A percentile compares a stretch with the other conserved stretches of the same genome.
phyloP scores from a whole-genome alignment of 1,140 invertebrate species.

The Antheraea mylitta region DNA sequence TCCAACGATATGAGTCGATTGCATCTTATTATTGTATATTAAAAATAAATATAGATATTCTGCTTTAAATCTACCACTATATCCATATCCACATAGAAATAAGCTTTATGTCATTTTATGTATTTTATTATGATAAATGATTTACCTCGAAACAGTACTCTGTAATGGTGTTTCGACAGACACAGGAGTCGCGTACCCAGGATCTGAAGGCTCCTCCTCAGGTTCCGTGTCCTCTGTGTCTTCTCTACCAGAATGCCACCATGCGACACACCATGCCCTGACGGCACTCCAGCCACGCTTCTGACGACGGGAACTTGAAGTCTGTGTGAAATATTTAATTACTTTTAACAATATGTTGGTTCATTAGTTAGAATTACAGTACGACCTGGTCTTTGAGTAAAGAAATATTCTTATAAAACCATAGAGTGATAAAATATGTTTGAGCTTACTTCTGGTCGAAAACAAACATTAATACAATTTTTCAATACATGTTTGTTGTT shows the following conservation, averaged over 20 bases:
- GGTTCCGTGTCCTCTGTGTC: slow-evolving; percentile 88
- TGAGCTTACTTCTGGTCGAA: no score
- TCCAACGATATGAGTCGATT: no score
- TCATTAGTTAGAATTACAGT: no score
- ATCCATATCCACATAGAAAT: no score
- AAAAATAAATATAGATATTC: no score
- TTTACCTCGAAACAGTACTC: slow-evolving; percentile 87
- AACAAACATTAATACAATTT: background rate
- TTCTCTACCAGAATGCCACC: slow-evolving; percentile 91
- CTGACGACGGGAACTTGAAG: slow-evolving; percentile 32
- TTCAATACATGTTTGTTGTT: background rate
- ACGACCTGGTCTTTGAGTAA: no score
- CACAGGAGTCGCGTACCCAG: slow-evolving; percentile 89
- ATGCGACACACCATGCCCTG: slow-evolving; percentile 89
- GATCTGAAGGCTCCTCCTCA: slow-evolving; percentile 84
- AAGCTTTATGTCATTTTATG: no score
- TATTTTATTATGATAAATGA: background rate
- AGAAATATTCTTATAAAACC: no score
- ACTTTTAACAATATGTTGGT: background rate
- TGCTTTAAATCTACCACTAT: no score
- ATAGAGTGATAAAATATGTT: no score
- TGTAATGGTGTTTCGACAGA: slow-evolving; percentile 92
- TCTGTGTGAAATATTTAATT: slow-evolving; percentile 17
- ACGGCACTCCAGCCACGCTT: slow-evolving; percentile 80
- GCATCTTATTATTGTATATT: no score